Base-by-base conservation (phyloP, 2,888 invertebrate genomes). In the Scaptomyza caliginosa region DNA sequence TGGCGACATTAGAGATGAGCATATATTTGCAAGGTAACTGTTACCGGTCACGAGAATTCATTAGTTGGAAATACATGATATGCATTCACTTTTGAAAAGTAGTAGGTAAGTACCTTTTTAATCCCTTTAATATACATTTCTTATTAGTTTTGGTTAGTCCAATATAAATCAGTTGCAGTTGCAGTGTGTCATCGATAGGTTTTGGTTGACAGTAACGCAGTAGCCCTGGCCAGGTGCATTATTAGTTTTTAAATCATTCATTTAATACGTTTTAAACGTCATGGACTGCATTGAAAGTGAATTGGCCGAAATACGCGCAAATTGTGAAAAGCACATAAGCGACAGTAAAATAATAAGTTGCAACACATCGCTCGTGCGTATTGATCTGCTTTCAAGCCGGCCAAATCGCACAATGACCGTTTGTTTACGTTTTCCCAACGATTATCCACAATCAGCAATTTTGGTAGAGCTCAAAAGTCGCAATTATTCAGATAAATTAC, bases 401-500 rank as follows among this genome's bases (percentile, higher is more conserved):
- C 70, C 79, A 11, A 93, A 93, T 81, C 95, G 95, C 81, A 92
- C 93, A 69, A 85, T 95, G 57, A 92, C 93, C 19, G 93, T 93
- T 50, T 95, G 95, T 71, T 92, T 95, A 50, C 94, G 95, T 87
- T 96, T 95, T 89, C 93, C 95, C 0, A 88, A 91, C 34, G 68
- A 77, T 40, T 96, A 95, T 90, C 95, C 95, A 0, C 11, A 48
- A 8, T 89, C 91, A 2, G 91, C 93, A 0, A 86, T 95, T 17
- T 90, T 95, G 23, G 90, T 95, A 11, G 95, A 96, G 89, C 90
- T 95, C 6, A 95, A 95, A 88, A 95, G 95, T 80, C 95, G 94
- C 90, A 93, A 93, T 2, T 90, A 95, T 19, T 93, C 94, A 0
- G 92, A 93, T 0, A 94, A 93, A 84, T 91, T 95, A 56, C 90